Evolutionary conservation across 2,113 vertebrate species (phyloP).

Genomic region (Vulpes vulpes): DNA sequence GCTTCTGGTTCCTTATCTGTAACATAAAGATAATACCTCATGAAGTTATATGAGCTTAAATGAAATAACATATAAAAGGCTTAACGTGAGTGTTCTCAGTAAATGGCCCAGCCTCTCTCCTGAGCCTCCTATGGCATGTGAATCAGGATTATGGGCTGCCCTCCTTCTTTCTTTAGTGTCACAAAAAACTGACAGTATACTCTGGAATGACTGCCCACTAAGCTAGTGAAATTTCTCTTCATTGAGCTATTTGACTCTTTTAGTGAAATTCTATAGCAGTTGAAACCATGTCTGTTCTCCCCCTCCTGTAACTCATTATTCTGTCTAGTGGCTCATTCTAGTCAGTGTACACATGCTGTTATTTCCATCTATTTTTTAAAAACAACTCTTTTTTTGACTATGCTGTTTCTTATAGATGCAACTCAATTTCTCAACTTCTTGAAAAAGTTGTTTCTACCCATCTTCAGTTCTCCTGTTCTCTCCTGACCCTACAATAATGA

Average conservation of each 20-base stretch:
- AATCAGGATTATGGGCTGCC: not conserved
- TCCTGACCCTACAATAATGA: not conserved
- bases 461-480: conserved; percentile 4
- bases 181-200: not conserved
- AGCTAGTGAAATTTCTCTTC: conserved; percentile 48
- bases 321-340: not conserved
- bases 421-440: conserved; percentile 12
- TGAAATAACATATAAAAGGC: conserved; percentile 59
- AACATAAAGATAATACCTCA: conserved; percentile 58
- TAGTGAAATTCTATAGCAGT: conserved; percentile 4
- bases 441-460: conserved; percentile 47
- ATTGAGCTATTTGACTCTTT: not conserved
- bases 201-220: conserved; percentile 15
- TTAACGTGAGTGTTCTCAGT: not conserved
- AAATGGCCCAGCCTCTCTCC: not conserved
- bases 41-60: conserved; percentile 67
- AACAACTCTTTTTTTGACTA: not conserved
- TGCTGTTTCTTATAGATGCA: conserved; percentile 3
- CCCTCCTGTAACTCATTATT: not conserved
- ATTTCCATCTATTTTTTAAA: not conserved
- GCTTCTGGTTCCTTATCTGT: conserved; percentile 59
- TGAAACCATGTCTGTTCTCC: not conserved
- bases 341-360: not conserved
- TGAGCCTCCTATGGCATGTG: not conserved
- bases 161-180: not conserved